Base-by-base conservation (phyloP, 2,113 vertebrate species). In the Proteles cristata region DNA sequence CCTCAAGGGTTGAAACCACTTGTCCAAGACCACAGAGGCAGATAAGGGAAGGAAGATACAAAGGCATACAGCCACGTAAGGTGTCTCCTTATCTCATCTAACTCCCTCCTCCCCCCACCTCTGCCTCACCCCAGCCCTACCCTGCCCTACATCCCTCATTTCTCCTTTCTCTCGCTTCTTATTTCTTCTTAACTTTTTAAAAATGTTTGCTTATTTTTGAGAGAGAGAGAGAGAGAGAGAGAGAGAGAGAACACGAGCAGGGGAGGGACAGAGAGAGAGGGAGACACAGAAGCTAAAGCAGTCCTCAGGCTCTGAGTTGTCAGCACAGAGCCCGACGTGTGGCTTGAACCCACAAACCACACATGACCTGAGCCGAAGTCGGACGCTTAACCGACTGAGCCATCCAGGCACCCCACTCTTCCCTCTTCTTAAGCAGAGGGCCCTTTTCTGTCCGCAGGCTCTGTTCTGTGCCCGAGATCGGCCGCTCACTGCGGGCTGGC, bases 1-100 rank as follows among this genome's bases (percentile, higher is more conserved):
- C 48, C 28, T 45, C 45, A 0, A 4, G 0, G 45, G 26, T 55
- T 1, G 2, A 77, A 11, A 8, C 1, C 63, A 4, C 65, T 45
- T 33, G 5, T 26, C 28, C 10, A 16, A 43, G 69, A 19, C 16
- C 25, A 23, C 1, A 9, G 28, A 53, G 61, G 25, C 69, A 61
- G 26, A 31, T 3, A 26, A 66, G 76, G 79, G 12, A 48, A 45
- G 25, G 10, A 53, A 80, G 45, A 26, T 35, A 1, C 2, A 2
- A 28, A 28, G 35, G 3, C 31, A 26, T 50, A 63, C 15, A 53
- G 73, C 8, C 43, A 7, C 7, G 26, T 4, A 15, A 33, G 19
- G 35, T 1, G 7, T 14, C 43, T 28, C 35, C 25, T 21, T 2
- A 1, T 7, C 35, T 43, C 33, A 0, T 7, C 74, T 76, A 15